Percentiles rank a stretch among this genome's conserved stretches.
Conservation (phyloP, 2,113 vertebrate species). For the Dasyornis broadbenti region DNA sequence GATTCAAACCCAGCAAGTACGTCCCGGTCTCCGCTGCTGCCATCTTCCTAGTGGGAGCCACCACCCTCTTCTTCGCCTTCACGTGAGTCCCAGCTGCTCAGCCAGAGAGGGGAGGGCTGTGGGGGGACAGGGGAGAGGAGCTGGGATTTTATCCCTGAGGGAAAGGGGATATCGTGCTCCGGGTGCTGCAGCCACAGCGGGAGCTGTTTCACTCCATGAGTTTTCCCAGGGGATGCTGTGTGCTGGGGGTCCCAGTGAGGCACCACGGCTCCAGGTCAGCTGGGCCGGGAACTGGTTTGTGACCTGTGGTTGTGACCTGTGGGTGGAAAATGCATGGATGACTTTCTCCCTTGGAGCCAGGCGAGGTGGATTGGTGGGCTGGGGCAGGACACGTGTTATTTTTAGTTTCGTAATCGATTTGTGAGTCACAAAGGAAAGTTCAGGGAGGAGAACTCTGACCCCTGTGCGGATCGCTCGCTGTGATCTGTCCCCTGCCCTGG, state of each 20-base stretch:
- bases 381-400: background rate
- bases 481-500: background rate
- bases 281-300: background rate
- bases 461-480: rapidly evolving
- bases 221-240: background rate
- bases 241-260: background rate
- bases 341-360: background rate
- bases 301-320: background rate
- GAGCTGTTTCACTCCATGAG: background rate
- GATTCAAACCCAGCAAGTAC: conserved; percentile 95
- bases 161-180: background rate
- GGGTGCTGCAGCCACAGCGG: background rate
- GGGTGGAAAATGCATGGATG: background rate
- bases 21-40: conserved; percentile 93
- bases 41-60: conserved; percentile 91
- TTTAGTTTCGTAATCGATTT: background rate
- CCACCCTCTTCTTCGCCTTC: conserved; percentile 95
- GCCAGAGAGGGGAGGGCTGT: background rate
- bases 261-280: background rate
- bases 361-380: background rate
- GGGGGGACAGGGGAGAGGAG: background rate
- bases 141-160: rapidly evolving
- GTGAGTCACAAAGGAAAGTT: background rate
- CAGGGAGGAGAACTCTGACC: background rate
- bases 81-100: conserved; percentile 82